Percentiles rank a stretch among this genome's conserved stretches.
Conservation (phyloP, 2,797 vertebrate genomes). For the Adrianichthys oophorus region DNA sequence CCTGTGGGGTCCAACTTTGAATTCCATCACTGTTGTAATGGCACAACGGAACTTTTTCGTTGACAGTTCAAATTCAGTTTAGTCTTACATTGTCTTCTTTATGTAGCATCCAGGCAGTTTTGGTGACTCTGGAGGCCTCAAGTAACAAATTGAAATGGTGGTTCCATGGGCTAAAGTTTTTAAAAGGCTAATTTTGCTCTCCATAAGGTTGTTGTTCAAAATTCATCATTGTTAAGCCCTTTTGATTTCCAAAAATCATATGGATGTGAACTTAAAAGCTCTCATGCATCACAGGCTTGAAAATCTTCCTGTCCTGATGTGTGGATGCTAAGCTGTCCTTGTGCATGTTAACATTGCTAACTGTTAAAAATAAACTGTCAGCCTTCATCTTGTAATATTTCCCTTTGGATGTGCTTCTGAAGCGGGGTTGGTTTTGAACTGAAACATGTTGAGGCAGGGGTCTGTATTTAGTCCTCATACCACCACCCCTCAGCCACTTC, state of each 20-base stretch:
- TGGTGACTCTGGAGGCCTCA: too few species aligned
- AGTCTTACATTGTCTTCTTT: too few species aligned
- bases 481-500: conserved; percentile 66
- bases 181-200: too few species aligned
- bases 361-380: conserved; percentile 28
- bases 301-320: background rate
- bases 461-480: conserved; percentile 51
- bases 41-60: too few species aligned
- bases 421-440: conserved; percentile 48
- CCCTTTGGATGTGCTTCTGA: conserved; percentile 55
- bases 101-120: too few species aligned
- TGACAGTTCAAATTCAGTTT: too few species aligned
- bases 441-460: conserved; percentile 64
- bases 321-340: conserved; percentile 15
- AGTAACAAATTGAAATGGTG: too few species aligned
- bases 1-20: too few species aligned
- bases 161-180: too few species aligned
- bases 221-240: too few species aligned
- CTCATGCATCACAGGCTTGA: background rate
- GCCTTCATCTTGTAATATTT: conserved; percentile 57
- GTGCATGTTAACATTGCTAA: conserved; percentile 28
- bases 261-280: background rate
- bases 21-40: too few species aligned
- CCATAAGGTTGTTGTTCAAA: too few species aligned
- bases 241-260: background rate